Evolutionary conservation across 1,140 invertebrate genomes (phyloP).

Genomic region (Heliconius congener): DNA sequence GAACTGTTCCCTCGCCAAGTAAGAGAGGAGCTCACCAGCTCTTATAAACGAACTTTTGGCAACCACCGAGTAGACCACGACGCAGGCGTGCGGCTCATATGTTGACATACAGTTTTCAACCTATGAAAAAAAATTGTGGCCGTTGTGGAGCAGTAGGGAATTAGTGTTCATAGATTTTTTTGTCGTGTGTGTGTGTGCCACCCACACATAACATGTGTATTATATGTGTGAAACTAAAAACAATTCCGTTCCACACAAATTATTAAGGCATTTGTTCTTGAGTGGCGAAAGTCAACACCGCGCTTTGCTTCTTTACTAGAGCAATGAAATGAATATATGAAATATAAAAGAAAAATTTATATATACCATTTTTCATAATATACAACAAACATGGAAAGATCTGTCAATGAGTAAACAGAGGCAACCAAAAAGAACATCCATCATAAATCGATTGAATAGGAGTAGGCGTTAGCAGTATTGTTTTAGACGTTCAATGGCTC

Average conservation of each 20-base stretch:
- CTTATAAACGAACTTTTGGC: slow-evolving; percentile 89
- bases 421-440: not conserved
- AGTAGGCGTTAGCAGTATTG: not conserved
- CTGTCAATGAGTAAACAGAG: not conserved
- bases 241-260: no score
- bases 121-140: slow-evolving; percentile 60
- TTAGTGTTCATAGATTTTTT: no score
- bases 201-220: not conserved
- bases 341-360: no score
- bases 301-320: no score
- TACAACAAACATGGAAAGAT: not conserved
- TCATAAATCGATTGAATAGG: not conserved
- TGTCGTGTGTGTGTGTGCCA: not conserved
- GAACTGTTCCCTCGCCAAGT: slow-evolving; percentile 90
- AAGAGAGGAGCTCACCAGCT: slow-evolving; percentile 90
- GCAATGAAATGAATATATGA: no score
- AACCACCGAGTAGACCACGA: slow-evolving; percentile 93
- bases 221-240: not conserved
- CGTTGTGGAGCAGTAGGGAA: no score
- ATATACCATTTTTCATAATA: not conserved
- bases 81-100: slow-evolving; percentile 94
- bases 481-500: slow-evolving; percentile 18
- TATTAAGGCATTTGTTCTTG: no score
- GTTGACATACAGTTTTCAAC: slow-evolving; percentile 92
- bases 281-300: no score